Base-by-base conservation (phyloP, 2,797 vertebrate genomes). In the Notolepis coatsorum region DNA sequence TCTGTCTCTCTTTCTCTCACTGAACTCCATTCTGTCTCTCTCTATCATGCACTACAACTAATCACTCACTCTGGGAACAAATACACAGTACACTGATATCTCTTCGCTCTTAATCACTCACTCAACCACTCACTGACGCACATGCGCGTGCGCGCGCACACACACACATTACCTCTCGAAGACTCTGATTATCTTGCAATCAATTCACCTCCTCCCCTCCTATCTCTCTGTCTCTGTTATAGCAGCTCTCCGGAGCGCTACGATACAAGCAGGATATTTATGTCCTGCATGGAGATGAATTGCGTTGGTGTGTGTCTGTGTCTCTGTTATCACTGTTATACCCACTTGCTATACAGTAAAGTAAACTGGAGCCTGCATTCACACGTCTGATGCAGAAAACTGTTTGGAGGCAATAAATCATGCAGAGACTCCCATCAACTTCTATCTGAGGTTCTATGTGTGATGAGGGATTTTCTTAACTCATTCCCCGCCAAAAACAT, bases 21-120 rank as follows among this genome's bases (percentile, higher is more conserved):
- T 35, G 31, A 8, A 9, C 4, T 35, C 31, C 4, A 35, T 33
- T n/a, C 47, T 42, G 61, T 47, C 50, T 50, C 58, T 49, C 53
- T 28, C 15, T 0, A 30, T 53, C 64, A 50, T 48, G 35, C 53
- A 15, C n/a, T n/a, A 5, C 41, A 10, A n/a, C 46, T 24, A 58
- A 2, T 39, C 38, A 15, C 51, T 68, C 69, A 65, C n/a, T n/a
- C n/a, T n/a, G n/a, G n/a, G n/a, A n/a, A n/a, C n/a, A n/a, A n/a
- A n/a, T n/a, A n/a, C n/a, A n/a, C n/a, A n/a, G n/a, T n/a, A n/a
- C 17, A n/a, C 35, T 37, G 2, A n/a, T 25, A 41, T 39, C 74
- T 37, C 35, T 54, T 43, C 70, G 53, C 54, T 27, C 56, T 18
- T 1, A 8, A 33, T 35, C 20, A 12, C 30, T 12, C 30, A 23